Conservation (phyloP, 2,797 vertebrate species). For the Neomorphus geoffroyi region DNA sequence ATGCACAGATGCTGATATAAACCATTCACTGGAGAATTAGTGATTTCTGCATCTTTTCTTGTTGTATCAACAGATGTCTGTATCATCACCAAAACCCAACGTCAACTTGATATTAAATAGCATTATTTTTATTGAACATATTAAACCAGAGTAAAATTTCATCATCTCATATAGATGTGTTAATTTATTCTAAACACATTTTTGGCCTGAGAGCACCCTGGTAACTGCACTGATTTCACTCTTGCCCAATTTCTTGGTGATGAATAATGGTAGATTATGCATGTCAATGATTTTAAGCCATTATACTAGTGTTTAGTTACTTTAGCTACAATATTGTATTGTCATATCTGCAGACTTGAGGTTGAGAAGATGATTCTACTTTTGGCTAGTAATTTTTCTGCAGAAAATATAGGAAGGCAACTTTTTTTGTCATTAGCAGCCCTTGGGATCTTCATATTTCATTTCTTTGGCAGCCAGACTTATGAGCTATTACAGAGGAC, state of each 20-base stretch:
- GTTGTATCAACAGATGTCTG: neutral
- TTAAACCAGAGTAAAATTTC: neutral
- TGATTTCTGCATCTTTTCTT: neutral
- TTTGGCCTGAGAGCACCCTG: neutral
- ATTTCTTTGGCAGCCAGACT: neutral
- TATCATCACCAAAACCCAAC: neutral
- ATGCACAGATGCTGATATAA: neutral
- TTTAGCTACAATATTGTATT: neutral
- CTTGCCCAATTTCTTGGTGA: neutral
- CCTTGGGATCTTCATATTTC: neutral
- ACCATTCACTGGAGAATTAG: neutral
- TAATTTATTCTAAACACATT: neutral
- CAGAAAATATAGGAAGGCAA: neutral
- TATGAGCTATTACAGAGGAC: neutral
- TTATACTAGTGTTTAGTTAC: neutral
- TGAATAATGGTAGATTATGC: neutral
- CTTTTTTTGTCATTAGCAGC: neutral
- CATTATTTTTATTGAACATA: neutral
- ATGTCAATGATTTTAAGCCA: neutral
- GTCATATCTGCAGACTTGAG: neutral
- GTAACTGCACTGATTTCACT: neutral
- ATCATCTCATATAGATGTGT: neutral
- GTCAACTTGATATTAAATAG: neutral
- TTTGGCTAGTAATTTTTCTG: neutral
- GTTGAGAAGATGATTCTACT: neutral